Conservation (phyloP, 2,113 vertebrate genomes). For the Gymnocephalus cernua region DNA sequence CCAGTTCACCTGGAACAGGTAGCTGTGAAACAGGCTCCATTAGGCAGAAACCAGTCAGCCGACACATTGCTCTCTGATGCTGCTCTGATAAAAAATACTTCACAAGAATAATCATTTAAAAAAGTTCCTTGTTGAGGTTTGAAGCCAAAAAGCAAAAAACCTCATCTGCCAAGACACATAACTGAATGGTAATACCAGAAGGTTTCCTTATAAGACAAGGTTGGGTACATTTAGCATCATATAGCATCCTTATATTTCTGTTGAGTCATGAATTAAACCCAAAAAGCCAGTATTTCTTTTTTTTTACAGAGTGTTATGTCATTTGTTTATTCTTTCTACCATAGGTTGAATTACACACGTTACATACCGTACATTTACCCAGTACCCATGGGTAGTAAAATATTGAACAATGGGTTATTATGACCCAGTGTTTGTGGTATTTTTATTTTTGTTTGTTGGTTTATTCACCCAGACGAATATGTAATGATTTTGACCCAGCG, state of each 20-base stretch:
- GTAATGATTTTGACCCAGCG: neutral
- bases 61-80: constrained; percentile 44
- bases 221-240: neutral
- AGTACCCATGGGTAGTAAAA: too few relatives aligned
- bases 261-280: too few relatives aligned
- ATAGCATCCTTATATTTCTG: too few relatives aligned
- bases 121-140: neutral
- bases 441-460: neutral
- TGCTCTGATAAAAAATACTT: neutral
- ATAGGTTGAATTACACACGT: neutral
- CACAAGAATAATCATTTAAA: neutral
- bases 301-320: too few relatives aligned
- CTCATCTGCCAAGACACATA: too few relatives aligned
- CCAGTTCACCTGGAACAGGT: constrained; percentile 54
- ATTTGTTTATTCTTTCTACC: too few relatives aligned
- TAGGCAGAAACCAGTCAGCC: constrained; percentile 18
- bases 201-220: too few relatives aligned
- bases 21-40: constrained; percentile 44
- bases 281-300: too few relatives aligned
- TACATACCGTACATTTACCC: neutral
- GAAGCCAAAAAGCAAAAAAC: neutral
- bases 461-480: neutral
- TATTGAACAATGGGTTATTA: neutral
- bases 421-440: neutral
- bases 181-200: neutral